A percentile compares a stretch with the other conserved stretches of the same genome.
These are phyloP conservation scores for Ranitomeya imitator DNA, from an alignment of 2,113 vertebrate genomes.

Conservation along the genomic window DNA sequence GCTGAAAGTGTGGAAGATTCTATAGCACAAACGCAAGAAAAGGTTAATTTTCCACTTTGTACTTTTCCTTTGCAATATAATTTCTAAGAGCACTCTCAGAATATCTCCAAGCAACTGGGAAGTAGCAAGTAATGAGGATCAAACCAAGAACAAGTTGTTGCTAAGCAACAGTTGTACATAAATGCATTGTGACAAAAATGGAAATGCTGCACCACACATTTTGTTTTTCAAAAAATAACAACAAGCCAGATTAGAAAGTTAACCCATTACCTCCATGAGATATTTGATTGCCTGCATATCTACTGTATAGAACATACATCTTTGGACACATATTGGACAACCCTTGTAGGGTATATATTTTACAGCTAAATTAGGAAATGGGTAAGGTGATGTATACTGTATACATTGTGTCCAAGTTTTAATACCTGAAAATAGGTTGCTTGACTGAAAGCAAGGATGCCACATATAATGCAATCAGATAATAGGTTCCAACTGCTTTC, in stretches of 20 bases:
- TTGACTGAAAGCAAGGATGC: no score
- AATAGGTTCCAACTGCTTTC: no score
- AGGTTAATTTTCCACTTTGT: constrained; percentile 52
- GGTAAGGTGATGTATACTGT: no score
- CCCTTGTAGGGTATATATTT: background rate
- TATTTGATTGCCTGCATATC: background rate
- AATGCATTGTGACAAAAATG: constrained; percentile 56
- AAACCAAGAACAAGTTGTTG: constrained; percentile 53
- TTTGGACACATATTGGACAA: background rate
- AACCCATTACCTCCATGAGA: constrained; percentile 19
- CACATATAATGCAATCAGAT: no score
- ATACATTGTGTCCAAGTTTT: no score
- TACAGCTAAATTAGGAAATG: background rate
- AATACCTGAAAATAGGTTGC: no score
- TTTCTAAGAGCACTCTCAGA: constrained; percentile 49
- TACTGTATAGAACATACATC: background rate
- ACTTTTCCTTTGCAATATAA: constrained; percentile 48
- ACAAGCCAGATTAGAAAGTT: constrained; percentile 2
- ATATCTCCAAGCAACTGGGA: constrained; percentile 55
- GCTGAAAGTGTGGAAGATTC: background rate
- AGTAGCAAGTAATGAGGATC: constrained; percentile 53
- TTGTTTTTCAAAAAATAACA: constrained; percentile 29
- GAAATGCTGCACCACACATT: constrained; percentile 34
- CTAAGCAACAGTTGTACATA: constrained; percentile 53
- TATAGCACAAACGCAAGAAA: constrained; percentile 21